Evolutionary conservation across 1,140 invertebrate species (phyloP).

Genomic region (Oreohelix idahoensis): DNA sequence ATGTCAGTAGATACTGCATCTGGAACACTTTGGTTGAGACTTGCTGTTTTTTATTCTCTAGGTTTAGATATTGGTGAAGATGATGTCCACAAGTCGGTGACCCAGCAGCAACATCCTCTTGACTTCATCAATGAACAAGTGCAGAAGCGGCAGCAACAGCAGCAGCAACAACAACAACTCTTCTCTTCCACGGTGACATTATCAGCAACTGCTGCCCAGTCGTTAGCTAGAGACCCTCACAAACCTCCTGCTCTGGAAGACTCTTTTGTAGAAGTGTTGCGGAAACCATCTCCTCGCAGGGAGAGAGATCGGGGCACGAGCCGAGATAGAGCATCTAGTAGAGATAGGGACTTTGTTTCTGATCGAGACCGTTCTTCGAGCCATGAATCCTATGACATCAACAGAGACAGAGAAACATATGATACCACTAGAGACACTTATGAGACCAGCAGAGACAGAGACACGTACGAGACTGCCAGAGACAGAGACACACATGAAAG

Average conservation of each 20-base stretch:
- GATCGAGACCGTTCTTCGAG: neutral
- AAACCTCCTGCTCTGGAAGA: constrained; percentile 22
- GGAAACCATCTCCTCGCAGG: constrained; percentile 24
- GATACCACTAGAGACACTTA: neutral
- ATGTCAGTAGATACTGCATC: too few species aligned
- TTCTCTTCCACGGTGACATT: constrained; percentile 47
- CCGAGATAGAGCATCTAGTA: constrained; percentile 14
- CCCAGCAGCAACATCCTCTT: constrained; percentile 52
- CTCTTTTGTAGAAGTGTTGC: constrained; percentile 29
- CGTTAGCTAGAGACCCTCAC: neutral
- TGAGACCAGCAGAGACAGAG: neutral
- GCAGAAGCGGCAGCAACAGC: constrained; percentile 49
- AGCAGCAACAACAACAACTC: constrained; percentile 63
- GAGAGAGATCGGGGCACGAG: neutral
- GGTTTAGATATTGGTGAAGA: constrained; percentile 35
- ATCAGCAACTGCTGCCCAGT: constrained; percentile 40
- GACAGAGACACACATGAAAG: neutral
- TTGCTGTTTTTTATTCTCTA: neutral
- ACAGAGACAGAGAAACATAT: neutral
- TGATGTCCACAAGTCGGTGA: constrained; percentile 41
- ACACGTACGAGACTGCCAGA: neutral
- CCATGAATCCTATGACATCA: neutral
- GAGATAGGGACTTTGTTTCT: constrained; percentile 18
- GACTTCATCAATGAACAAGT: constrained; percentile 53
- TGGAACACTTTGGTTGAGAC: too few species aligned